phyloP scores from a whole-genome alignment of 2,113 vertebrate genomes.

The Siphamia tubifer region DNA sequence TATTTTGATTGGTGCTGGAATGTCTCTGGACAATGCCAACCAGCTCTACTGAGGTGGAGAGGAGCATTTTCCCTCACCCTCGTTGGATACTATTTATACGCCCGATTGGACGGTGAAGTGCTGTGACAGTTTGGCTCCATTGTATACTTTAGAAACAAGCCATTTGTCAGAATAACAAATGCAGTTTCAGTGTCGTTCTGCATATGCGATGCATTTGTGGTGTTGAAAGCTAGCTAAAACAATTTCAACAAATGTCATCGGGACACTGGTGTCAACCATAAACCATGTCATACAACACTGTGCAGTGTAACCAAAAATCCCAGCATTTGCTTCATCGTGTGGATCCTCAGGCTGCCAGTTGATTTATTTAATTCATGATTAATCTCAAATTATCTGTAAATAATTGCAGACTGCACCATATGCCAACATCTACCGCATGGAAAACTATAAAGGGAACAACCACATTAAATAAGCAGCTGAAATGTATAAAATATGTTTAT shows the following conservation, averaged over 20 bases:
- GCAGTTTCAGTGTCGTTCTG: not conserved
- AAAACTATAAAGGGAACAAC: not conserved
- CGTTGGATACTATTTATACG: slow-evolving; percentile 52
- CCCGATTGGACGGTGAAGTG: slow-evolving; percentile 25
- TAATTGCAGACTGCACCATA: not conserved
- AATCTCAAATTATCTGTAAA: not conserved
- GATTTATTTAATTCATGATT: not conserved
- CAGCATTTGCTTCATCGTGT: not conserved
- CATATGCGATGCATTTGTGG: not conserved
- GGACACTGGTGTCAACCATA: not conserved
- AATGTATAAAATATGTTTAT: not conserved
- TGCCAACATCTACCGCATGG: not conserved
- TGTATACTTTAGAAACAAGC: not conserved
- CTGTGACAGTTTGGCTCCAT: slow-evolving; percentile 10
- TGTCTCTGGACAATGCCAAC: slow-evolving; percentile 66
- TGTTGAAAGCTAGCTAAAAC: not conserved
- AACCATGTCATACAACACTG: not conserved
- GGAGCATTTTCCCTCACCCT: slow-evolving; percentile 28
- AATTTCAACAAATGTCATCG: not conserved
- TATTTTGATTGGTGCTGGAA: slow-evolving; percentile 74
- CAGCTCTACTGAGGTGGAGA: slow-evolving; percentile 46
- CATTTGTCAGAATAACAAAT: slow-evolving; percentile 27
- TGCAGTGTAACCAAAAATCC: not conserved
- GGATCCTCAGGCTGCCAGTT: not conserved
- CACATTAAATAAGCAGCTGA: not conserved